A percentile compares a stretch with the other conserved stretches of the same genome.
Evolutionary conservation across 2,113 vertebrate species (phyloP).

Genomic region (Vimba vimba): DNA sequence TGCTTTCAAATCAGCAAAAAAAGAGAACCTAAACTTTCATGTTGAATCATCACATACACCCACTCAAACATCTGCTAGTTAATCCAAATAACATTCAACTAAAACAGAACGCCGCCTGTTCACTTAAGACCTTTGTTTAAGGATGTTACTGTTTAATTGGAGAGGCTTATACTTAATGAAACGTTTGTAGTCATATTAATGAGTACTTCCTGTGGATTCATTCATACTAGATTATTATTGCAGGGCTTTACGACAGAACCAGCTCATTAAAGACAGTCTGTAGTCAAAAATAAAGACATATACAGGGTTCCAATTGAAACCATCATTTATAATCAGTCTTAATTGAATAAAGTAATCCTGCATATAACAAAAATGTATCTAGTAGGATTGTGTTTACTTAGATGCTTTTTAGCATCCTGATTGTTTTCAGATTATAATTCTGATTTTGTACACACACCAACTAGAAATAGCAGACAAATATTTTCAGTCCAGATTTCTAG

Average conservation of each 20-base stretch:
- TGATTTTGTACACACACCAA: not conserved
- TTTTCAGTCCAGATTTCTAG: not conserved
- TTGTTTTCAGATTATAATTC: not conserved
- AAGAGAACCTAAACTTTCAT: not conserved
- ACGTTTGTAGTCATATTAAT: not conserved
- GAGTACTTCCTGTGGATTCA: not conserved
- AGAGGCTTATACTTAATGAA: constrained; percentile 2
- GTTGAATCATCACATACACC: not conserved
- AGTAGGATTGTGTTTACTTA: not conserved
- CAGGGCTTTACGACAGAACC: not conserved
- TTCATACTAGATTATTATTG: not conserved
- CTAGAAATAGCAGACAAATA: not conserved
- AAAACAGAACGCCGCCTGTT: constrained; percentile 14
- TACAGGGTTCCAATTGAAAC: not conserved
- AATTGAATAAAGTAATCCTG: not conserved
- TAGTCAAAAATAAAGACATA: not conserved
- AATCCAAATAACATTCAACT: not conserved
- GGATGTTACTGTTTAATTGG: not conserved
- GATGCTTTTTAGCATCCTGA: not conserved
- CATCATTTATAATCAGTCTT: not conserved
- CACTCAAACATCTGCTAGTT: constrained; percentile 13
- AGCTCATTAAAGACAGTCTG: not conserved
- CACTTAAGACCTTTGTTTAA: constrained; percentile 22
- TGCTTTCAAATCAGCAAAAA: constrained; percentile 1
- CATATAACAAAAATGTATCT: not conserved